Evolutionary conservation across 2,797 vertebrate species (phyloP), one percentile per base, ranked within the genome.

Genomic region (Saguinus oedipus): DNA sequence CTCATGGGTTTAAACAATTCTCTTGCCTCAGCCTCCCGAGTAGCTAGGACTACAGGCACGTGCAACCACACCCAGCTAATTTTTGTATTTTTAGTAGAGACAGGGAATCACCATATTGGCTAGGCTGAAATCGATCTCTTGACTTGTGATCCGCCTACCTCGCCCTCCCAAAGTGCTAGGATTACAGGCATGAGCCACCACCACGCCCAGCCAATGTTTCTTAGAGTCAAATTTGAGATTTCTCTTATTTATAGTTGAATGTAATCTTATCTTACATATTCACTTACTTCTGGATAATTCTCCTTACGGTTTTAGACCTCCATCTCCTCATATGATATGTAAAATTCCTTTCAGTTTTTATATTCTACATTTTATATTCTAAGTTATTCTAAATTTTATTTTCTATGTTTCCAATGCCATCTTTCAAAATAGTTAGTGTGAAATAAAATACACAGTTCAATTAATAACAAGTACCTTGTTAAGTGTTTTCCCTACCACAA

Each of bases 401-500:
- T 89, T 55, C 10, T 30, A 50, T 94, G 9, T 30, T 96, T 92
- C n/a, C 4, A 93, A 42, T 44, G 7, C 36, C 12, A 70, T 33
- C 33, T 89, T 90, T 92, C 82, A 84, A 64, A 44, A 42, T 50
- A 33, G n/a, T 42, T 33, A 30, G 2, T 82, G 79, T 24, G n/a
- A 94, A 81, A 78, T 89, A 46, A 91, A 68, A 44, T 72, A 30
- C 53, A 39, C 30, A 74, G n/a, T 88, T 86, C 83, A 26, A 94
- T 17, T 2, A 90, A 55, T 42, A 53, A 59, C 55, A 86, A 90
- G 70, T 76, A 55, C 13, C 13, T 93, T 79, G n/a, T 44, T 42
- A 95, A 82, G 8, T 95, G 7, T 88, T 94, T 92, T 74, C 36
- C 1, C 12, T 81, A 36, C n/a, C 46, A 84, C 8, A 82, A 82